Conservation (phyloP, 1,140 invertebrate genomes). For the Drosophila novamexicana region DNA sequence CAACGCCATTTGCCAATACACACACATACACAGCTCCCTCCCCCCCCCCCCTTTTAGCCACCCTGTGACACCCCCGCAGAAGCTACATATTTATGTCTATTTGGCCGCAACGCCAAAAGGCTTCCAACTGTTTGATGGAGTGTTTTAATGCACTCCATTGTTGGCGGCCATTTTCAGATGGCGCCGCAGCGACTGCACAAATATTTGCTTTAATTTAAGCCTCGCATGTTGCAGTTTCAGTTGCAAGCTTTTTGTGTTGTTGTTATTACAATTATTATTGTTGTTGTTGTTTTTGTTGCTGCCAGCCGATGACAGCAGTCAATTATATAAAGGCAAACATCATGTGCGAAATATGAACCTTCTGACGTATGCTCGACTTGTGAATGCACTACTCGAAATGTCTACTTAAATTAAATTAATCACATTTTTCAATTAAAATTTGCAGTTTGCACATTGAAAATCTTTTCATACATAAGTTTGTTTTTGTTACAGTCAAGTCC, state of each 20-base stretch:
- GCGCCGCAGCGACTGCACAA: slow-evolving; percentile 72
- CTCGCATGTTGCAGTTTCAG: slow-evolving; percentile 72
- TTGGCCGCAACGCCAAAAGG: slow-evolving; percentile 65
- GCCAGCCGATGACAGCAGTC: slow-evolving; percentile 36
- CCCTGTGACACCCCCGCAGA: background rate
- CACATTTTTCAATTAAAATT: too few species aligned
- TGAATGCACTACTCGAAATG: background rate
- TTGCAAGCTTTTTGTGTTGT: slow-evolving; percentile 41
- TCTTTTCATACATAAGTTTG: too few species aligned
- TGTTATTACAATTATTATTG: slow-evolving; percentile 12
- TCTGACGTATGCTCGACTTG: background rate
- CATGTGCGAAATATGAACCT: slow-evolving; percentile 16
- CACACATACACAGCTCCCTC: background rate
- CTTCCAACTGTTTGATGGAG: slow-evolving; percentile 67
- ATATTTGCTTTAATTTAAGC: slow-evolving; percentile 81
- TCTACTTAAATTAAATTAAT: too few species aligned
- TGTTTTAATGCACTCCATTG: slow-evolving; percentile 81
- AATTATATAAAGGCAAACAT: slow-evolving; percentile 51
- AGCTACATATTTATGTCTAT: background rate
- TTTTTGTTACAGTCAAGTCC: too few species aligned
- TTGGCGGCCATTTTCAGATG: slow-evolving; percentile 59
- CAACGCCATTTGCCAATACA: slow-evolving; percentile 60
- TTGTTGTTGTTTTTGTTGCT: slow-evolving; percentile 21
- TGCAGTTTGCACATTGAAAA: too few species aligned
- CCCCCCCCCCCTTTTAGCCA: too few species aligned